phyloP scores from a whole-genome alignment of 2,113 vertebrate species.

The Corythornis vintsioides region DNA sequence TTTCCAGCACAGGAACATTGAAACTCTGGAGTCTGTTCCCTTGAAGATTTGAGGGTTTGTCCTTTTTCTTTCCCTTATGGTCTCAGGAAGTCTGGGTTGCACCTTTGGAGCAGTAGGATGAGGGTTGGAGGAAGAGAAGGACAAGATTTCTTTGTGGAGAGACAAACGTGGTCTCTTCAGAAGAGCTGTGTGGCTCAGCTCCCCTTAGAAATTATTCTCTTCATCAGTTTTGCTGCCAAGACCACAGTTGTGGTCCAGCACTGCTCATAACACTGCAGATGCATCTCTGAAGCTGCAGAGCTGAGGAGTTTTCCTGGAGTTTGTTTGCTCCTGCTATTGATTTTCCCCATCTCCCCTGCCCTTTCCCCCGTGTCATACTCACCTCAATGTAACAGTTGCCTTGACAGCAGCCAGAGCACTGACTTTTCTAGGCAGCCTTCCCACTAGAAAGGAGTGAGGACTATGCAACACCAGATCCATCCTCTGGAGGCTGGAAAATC shows the following conservation, averaged over 20 bases:
- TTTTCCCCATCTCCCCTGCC: neutral
- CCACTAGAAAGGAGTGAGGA: neutral
- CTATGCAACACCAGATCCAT: fast-evolving
- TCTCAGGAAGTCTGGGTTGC: neutral
- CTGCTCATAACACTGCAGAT: neutral
- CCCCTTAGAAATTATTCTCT: neutral
- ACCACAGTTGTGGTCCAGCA: neutral
- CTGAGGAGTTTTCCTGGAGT: constrained; percentile 14
- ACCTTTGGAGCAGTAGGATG: neutral
- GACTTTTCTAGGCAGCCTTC: neutral
- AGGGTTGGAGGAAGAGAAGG: neutral
- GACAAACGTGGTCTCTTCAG: neutral
- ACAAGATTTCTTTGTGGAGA: neutral
- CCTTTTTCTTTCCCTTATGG: neutral
- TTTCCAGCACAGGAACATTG: neutral
- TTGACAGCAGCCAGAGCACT: neutral
- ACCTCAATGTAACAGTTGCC: neutral
- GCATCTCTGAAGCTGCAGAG: constrained; percentile 8
- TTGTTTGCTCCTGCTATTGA: neutral
- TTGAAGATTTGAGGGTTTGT: neutral
- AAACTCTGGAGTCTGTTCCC: neutral
- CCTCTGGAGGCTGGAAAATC: neutral
- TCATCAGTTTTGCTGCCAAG: neutral
- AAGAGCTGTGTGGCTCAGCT: neutral
- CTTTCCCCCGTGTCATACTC: neutral